Evolutionary conservation across 2,113 vertebrate species (phyloP), one percentile per base, ranked within the genome.

Genomic region (Promerops cafer): DNA sequence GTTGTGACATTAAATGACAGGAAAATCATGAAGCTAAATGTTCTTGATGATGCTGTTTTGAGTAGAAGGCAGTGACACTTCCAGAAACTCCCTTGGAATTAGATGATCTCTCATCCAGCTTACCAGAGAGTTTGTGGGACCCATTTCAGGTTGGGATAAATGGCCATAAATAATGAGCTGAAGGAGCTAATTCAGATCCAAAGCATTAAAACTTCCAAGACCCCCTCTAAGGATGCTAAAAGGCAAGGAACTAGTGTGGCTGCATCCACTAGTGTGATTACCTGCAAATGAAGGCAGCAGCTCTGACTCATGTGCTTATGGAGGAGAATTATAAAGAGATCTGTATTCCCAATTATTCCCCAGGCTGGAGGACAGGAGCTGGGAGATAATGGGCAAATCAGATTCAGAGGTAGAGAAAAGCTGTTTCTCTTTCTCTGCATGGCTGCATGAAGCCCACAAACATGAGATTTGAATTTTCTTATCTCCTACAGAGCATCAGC

Each of bases 281-380:
- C 93, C 79, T 83, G 90, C 68, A 93, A 96, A 96, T 70, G 88
- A 95, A 96, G 79, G 92, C 76, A 78, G 88, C 94, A 93, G 90
- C 88, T 96, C 88, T 97, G 94, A 94, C 85, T 96, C 87, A 88
- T 90, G 82, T 83, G 75, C 68, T 96, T 83, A 70, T 92, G 93
- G 94, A 92, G 90, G 44, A 86, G 95, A 96, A 97, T 94, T 83
- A 77, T 83, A 96, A 90, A 93, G 83, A 94, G 90, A 83, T 63
- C 72, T 68, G 79, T 92, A 90, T 88, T 90, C 72, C 53, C 71
- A 90, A 90, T 95, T 95, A 90, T 79, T 88, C 30, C 42, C 56
- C 3, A 8, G 82, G 82, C 75, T 77, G 90, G 82, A 85, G 64
- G 69, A 89, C 85, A 95, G 93, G 83, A 71, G 64, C 83, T 86